A percentile compares a stretch with the other conserved stretches of the same genome.
phyloP scores from a whole-genome alignment of 2,797 vertebrate genomes.

The Poeciliopsis presidionis region DNA sequence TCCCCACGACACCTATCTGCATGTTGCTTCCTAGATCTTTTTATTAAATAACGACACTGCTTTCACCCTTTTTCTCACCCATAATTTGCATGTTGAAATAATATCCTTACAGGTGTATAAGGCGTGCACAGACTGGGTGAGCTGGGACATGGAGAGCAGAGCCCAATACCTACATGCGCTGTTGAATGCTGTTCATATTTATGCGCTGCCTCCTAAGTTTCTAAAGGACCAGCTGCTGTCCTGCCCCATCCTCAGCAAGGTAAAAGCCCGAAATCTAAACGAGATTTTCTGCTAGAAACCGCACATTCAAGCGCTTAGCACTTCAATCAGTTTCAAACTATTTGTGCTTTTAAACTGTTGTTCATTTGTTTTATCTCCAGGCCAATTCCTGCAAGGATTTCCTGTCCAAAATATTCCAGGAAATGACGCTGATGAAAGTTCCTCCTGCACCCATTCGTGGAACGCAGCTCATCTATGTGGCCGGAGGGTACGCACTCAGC shows the following conservation, averaged over 20 bases:
- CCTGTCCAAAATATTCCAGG: constrained; percentile 87
- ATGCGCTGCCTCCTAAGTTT: constrained; percentile 86
- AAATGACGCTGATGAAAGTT: constrained; percentile 84
- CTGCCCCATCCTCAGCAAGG: constrained; percentile 87
- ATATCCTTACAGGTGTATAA: constrained; percentile 79
- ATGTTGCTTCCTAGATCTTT: background rate
- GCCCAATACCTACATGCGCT: constrained; percentile 86
- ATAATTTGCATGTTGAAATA: background rate
- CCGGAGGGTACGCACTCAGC: constrained; percentile 71
- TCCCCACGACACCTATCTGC: background rate
- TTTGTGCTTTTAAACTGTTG: background rate
- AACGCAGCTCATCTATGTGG: constrained; percentile 84
- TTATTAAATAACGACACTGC: background rate
- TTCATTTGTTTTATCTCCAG: constrained; percentile 39
- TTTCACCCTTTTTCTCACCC: background rate
- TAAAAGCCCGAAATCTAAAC: constrained; percentile 24
- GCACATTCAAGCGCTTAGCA: background rate
- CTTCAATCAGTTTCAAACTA: background rate
- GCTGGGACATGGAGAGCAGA: constrained; percentile 81
- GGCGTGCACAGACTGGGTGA: constrained; percentile 87
- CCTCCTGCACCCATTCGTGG: constrained; percentile 80
- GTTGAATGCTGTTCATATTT: constrained; percentile 85
- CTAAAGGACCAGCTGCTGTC: constrained; percentile 84
- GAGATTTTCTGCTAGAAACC: background rate
- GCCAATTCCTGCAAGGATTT: constrained; percentile 86